Evolutionary conservation across 1,140 invertebrate species (phyloP).

Genomic region (Drosophila micromelanica): DNA sequence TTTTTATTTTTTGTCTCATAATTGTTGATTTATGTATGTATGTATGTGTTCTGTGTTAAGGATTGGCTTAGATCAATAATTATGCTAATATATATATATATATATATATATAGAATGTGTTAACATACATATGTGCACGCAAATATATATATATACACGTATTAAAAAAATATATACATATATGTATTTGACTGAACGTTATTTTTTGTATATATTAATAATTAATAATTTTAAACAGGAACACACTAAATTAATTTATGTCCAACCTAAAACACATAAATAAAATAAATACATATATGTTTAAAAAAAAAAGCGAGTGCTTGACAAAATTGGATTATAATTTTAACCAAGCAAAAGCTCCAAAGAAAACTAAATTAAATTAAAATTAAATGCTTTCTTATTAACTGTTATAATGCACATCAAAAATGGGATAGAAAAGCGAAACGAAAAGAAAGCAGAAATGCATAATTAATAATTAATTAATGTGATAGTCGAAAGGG

Average conservation of each 20-base stretch:
- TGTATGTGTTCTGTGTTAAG: slow-evolving; percentile 37
- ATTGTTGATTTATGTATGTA: slow-evolving; percentile 46
- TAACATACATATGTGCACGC: slow-evolving; percentile 8
- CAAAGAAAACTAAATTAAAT: slow-evolving; percentile 5
- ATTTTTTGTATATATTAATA: slow-evolving; percentile 76
- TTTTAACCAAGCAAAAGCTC: slow-evolving; percentile 4
- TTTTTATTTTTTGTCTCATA: too few species aligned
- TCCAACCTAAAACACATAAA: slow-evolving; percentile 32
- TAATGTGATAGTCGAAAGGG: slow-evolving; percentile 46
- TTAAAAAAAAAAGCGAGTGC: slow-evolving; percentile 49
- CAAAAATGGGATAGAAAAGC: neutral
- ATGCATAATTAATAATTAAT: slow-evolving; percentile 16
- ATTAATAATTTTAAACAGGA: slow-evolving; percentile 44
- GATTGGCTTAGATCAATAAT: slow-evolving; percentile 34
- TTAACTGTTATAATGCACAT: slow-evolving; percentile 15
- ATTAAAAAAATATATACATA: slow-evolving; percentile 26
- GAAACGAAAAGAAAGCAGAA: neutral
- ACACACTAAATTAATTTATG: slow-evolving; percentile 40
- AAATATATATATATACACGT: slow-evolving; percentile 22
- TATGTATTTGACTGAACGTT: slow-evolving; percentile 78
- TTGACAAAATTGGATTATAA: slow-evolving; percentile 47
- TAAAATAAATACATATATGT: slow-evolving; percentile 21
- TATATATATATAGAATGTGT: slow-evolving; percentile 24
- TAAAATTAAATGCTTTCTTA: slow-evolving; percentile 40
- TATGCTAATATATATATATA: slow-evolving; percentile 9